Evolutionary conservation across 2,888 invertebrate species (phyloP).

Genomic region (Galerucella nymphaeae): DNA sequence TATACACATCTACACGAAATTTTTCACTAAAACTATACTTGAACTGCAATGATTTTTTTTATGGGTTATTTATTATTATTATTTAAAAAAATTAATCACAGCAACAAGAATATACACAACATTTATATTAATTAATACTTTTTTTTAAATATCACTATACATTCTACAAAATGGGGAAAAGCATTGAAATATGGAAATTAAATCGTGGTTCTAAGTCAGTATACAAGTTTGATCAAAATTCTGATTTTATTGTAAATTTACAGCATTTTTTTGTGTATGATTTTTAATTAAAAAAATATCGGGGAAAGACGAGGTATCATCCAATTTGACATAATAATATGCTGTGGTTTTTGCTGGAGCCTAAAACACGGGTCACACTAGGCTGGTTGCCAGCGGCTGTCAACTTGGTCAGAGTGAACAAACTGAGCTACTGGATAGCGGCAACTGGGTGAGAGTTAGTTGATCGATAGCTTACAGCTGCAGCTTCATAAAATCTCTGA

Average conservation of each 20-base stretch:
- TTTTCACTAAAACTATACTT: slow-evolving; percentile 56
- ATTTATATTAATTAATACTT: slow-evolving; percentile 54
- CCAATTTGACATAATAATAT: no score
- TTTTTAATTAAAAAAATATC: no score
- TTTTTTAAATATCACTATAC: slow-evolving; percentile 53
- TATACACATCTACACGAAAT: slow-evolving; percentile 64
- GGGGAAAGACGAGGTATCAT: no score
- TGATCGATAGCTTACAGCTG: no score
- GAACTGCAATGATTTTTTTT: slow-evolving; percentile 55
- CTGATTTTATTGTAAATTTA: not conserved
- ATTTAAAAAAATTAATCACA: slow-evolving; percentile 64
- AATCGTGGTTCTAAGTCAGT: not conserved
- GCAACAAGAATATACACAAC: slow-evolving; percentile 66
- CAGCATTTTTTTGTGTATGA: no score
- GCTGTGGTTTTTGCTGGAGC: no score
- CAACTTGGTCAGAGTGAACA: no score
- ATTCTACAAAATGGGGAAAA: slow-evolving; percentile 47
- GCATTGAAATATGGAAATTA: slow-evolving; percentile 46
- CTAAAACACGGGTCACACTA: no score
- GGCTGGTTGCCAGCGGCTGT: no score
- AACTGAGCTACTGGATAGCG: no score
- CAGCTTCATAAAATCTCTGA: no score
- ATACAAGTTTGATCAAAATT: not conserved
- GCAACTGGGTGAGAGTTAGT: no score
- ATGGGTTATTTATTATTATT: slow-evolving; percentile 50